Evolutionary conservation across 2,888 invertebrate species (phyloP), one percentile per base, ranked within the genome.

Genomic region (Tridacna crocea): DNA sequence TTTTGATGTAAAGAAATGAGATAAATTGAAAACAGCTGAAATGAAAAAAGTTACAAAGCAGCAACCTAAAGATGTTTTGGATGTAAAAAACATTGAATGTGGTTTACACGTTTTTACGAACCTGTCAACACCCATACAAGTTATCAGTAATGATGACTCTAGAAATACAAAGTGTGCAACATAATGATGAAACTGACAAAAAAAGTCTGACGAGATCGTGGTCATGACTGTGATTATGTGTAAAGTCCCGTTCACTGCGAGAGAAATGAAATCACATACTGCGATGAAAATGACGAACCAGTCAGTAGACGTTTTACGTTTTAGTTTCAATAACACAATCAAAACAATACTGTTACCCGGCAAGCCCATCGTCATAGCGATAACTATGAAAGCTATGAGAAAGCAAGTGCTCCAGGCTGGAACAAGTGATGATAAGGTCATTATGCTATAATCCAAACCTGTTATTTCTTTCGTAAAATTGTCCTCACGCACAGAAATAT

Each of bases 21-120:
- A 19, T 19, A 66, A 13, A 46, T 19, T 66, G 27, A 66, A 46
- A 17, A 66, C 10, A 11, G 66, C 66, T 46, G 66, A 66, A 0
- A 66, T 17, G 19, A 66, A 1, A n/a, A 0, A 15, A 46, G 36
- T 19, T 0, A 36, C 10, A 4, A 66, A 0, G 19, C 66, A 36
- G 46, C 66, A n/a, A 36, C 66, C 2, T 4, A 66, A 2, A n/a
- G 66, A 27, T 17, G 46, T n/a, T 19, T 46, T 26, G 17, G 66
- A n/a, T 0, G 66, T 66, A 19, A 66, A 66, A 13, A 66, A 46
- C 0, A 19, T n/a, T 11, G 19, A 46, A 27, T 66, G 27, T 11
- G 66, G 66, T n/a, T 46, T 66, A n/a, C 66, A 66, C 17, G 66
- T 66, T 27, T 66, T 66, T 4, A 46, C 36, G 66, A 46, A 66